Base-by-base conservation (phyloP, 1,140 invertebrate genomes). In the Pseudobourletiella spinata region DNA sequence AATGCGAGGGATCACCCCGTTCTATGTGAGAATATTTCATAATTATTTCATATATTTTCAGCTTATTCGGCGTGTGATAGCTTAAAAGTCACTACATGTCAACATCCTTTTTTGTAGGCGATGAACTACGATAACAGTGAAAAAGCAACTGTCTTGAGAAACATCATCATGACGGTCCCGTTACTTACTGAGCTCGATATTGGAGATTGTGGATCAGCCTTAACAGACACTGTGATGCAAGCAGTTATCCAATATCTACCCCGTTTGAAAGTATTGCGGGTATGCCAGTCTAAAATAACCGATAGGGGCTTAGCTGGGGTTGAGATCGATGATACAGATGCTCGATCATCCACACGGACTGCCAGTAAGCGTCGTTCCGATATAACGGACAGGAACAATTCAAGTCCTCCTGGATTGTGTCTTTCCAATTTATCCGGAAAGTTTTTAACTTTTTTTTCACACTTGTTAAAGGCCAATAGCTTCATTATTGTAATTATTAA, bases 11-110 rank as follows among this genome's bases (percentile, higher is more conserved):
- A 43, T 52, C 14, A 46, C 57, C 6, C 60, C 60, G 20, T 62
- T 57, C 42, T 57, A 62, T 39, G 59, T 61, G 56, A 61, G 59
- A 15, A 35, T n/a, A n/a, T n/a, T n/a, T n/a, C n/a, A n/a, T n/a
- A n/a, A n/a, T n/a, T n/a, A n/a, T n/a, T n/a, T n/a, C n/a, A n/a
- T n/a, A n/a, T n/a, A n/a, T n/a, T n/a, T n/a, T n/a, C n/a, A n/a
- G n/a, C n/a, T n/a, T n/a, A n/a, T n/a, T n/a, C n/a, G n/a, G n/a
- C n/a, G n/a, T n/a, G n/a, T n/a, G n/a, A n/a, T n/a, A n/a, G n/a
- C n/a, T n/a, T n/a, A n/a, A n/a, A n/a, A n/a, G n/a, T n/a, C n/a
- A n/a, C n/a, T n/a, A n/a, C n/a, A n/a, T n/a, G n/a, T n/a, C n/a
- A n/a, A n/a, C n/a, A n/a, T n/a, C 20, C 30, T 28, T 54, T 54